phyloP scores from a whole-genome alignment of 23 tunicate species.

The Trididemnum nubilum region DNA sequence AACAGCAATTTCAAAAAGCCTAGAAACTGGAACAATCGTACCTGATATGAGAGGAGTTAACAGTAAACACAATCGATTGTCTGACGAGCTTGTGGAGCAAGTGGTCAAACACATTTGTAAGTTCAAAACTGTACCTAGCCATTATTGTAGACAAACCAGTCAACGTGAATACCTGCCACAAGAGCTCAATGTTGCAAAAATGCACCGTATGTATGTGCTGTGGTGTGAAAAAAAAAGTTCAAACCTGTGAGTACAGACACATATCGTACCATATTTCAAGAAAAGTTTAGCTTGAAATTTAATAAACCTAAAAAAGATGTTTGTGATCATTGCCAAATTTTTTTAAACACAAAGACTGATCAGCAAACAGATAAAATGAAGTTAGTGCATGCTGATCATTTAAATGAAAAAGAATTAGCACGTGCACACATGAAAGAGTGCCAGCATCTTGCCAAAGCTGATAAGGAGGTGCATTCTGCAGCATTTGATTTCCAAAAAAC shows the following conservation, averaged over 20 bases:
- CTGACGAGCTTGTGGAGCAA: background rate
- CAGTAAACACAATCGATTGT: background rate
- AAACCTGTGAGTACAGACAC: background rate
- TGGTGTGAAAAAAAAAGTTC: background rate
- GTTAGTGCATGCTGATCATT: background rate
- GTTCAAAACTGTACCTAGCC: background rate
- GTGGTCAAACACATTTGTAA: background rate
- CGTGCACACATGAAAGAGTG: background rate
- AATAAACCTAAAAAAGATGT: background rate
- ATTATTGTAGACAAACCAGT: background rate
- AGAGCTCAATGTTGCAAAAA: background rate
- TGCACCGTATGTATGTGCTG: background rate
- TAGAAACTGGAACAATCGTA: background rate
- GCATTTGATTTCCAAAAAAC: background rate
- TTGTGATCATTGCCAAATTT: background rate
- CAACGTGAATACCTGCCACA: background rate
- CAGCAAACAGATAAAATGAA: background rate
- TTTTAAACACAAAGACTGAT: background rate
- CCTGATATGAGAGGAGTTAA: background rate
- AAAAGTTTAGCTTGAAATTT: no score
- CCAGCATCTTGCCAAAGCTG: background rate
- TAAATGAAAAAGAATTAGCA: background rate
- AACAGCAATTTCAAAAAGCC: background rate
- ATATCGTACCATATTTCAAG: background rate
- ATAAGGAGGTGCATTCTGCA: background rate